These are phyloP conservation scores for Oreochromis aureus DNA, from an alignment of 2,113 vertebrate genomes.

Conservation along the genomic window DNA sequence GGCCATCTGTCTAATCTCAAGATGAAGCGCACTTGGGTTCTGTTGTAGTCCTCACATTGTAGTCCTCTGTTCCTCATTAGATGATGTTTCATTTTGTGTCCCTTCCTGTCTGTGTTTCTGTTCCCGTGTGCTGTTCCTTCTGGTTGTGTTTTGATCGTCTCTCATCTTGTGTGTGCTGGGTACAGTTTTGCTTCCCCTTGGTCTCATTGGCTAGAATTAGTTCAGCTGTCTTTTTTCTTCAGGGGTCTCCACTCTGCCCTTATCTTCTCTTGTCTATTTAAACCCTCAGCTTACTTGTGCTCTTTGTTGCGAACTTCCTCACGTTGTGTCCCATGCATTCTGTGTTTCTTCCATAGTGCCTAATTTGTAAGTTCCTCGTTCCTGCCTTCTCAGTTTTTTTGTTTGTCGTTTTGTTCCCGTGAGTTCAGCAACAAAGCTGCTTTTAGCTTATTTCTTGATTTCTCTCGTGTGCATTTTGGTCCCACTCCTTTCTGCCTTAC, in stretches of 20 bases:
- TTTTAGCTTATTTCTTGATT: not conserved
- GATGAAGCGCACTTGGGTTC: not conserved
- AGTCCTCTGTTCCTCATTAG: not conserved
- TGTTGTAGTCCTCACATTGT: not conserved
- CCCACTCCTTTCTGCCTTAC: not conserved
- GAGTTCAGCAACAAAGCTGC: not conserved
- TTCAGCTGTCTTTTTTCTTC: not conserved
- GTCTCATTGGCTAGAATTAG: not conserved
- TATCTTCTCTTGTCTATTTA: not conserved
- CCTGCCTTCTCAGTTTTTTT: not conserved
- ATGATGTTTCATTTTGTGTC: not conserved
- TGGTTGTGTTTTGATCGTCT: not conserved
- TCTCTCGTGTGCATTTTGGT: not conserved
- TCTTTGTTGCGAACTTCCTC: not conserved
- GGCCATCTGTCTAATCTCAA: not conserved
- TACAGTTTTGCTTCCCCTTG: not conserved
- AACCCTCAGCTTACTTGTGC: not conserved
- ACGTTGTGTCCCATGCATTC: not conserved
- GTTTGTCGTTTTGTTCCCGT: fast-evolving
- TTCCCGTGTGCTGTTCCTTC: not conserved
- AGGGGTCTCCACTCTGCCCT: not conserved
- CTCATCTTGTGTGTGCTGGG: not conserved
- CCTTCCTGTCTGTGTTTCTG: not conserved
- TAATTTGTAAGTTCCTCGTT: not conserved
- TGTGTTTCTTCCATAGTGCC: not conserved